Percentiles rank a stretch among this genome's conserved stretches.
Evolutionary conservation across 2,888 invertebrate species (phyloP).

Genomic region (Polydrusus pterygomalis): DNA sequence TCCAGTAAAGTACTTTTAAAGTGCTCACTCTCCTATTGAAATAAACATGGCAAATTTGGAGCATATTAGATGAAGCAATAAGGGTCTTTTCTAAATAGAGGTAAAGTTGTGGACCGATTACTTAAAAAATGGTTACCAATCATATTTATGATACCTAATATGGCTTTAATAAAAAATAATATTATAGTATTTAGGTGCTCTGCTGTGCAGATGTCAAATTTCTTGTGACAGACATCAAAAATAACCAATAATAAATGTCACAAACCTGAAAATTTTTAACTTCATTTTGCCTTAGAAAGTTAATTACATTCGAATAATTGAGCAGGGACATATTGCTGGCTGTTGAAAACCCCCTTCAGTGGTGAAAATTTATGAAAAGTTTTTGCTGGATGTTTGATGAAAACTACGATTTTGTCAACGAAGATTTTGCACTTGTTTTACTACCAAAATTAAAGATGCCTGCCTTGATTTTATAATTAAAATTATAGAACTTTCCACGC

Average conservation of each 20-base stretch:
- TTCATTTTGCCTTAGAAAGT: constrained; percentile 26
- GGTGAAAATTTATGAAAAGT: constrained; percentile 25
- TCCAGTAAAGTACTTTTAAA: too few relatives aligned
- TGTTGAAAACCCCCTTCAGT: constrained; percentile 10
- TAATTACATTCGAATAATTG: constrained; percentile 8
- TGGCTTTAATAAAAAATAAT: too few relatives aligned
- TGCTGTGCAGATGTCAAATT: background rate
- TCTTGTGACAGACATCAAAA: constrained; percentile 20
- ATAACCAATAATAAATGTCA: background rate
- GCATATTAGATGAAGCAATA: too few relatives aligned
- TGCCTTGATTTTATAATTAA: background rate
- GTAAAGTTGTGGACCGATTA: too few relatives aligned
- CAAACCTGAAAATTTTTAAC: constrained; percentile 29
- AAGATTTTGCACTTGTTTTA: constrained; percentile 25
- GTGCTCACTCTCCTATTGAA: too few relatives aligned
- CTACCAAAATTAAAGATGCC: background rate
- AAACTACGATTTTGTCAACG: constrained; percentile 45
- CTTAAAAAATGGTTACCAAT: too few relatives aligned
- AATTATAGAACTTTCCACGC: background rate
- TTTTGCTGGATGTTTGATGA: constrained; percentile 33
- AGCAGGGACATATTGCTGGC: constrained; percentile 24
- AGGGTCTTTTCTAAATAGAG: too few relatives aligned
- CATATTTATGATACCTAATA: too few relatives aligned
- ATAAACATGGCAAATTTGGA: too few relatives aligned
- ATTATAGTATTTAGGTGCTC: too few relatives aligned